Base-by-base conservation (phyloP, 2,888 invertebrate genomes). In the Rhagium mordax region DNA sequence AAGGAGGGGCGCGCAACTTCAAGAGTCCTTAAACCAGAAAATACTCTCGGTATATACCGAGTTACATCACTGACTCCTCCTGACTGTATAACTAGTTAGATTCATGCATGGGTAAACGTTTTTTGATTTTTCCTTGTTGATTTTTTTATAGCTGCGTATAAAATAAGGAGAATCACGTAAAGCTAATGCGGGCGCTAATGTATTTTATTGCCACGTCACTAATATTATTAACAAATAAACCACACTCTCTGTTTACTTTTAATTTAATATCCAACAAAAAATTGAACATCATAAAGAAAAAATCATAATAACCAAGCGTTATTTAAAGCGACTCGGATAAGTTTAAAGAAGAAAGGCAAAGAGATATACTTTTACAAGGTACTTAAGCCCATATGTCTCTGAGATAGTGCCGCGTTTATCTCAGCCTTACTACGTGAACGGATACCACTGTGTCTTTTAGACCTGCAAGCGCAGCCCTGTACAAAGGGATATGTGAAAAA, bases 391-490 rank as follows among this genome's bases (percentile, higher is more conserved):
- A 59, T 59, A 27, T 59, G 59, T 59, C 27, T 15, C 59, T 13
- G 24, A 24, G 59, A 59, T 27, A 59, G 33, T 24, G 59, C 27
- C 29, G 41, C 7, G 33, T 59, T 59, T 59, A 59, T 59, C 59
- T 16, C 27, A 21, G 59, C 24, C 33, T 10, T 15, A 21, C 27
- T 29, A 16, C 59, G 7, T 15, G 33, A 59, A 59, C 59, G 59
- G 27, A 59, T 59, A 59, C 16, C 16, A 21, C 8, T 24, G 51
- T 20, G 27, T 21, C 33, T 21, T 59, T 27, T 27, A 33, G 33
- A 59, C 59, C 59, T 33, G 27, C 29, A n/a, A n/a, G n/a, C n/a
- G n/a, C 59, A 24, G 21, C 6, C 41, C n/a, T 4, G 5, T n/a
- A n/a, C 5, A 41, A n/a, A 27, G 59, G 8, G 59, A 27, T n/a